phyloP scores from a whole-genome alignment of 2,888 invertebrate species.

The Hanleya hanleyi region DNA sequence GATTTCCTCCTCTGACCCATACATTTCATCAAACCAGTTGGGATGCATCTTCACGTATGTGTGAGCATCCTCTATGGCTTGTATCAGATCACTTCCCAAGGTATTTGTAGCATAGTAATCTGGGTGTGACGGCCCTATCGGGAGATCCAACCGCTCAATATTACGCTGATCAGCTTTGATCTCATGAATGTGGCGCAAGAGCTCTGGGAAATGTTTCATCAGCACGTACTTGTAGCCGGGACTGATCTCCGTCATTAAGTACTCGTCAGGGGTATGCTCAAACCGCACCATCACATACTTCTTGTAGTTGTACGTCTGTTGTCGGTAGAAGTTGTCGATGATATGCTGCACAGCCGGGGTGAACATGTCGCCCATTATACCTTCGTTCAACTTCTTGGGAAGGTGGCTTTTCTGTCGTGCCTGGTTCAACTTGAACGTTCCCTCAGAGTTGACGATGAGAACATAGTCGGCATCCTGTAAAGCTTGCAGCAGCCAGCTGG shows the following conservation, averaged over 20 bases:
- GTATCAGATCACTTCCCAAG: not conserved
- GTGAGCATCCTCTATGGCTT: not conserved
- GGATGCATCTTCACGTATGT: not conserved
- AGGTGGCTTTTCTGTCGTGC: not conserved
- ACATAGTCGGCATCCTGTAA: slow-evolving; percentile 33
- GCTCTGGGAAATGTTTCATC: slow-evolving; percentile 40
- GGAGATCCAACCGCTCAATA: not conserved
- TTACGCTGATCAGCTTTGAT: slow-evolving; percentile 9
- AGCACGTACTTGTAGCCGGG: slow-evolving; percentile 39
- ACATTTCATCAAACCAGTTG: not conserved
- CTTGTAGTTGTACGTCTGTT: slow-evolving; percentile 36
- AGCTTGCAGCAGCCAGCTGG: slow-evolving; percentile 38
- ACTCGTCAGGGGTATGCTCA: slow-evolving; percentile 34
- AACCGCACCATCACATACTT: slow-evolving; percentile 37
- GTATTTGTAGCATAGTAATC: not conserved
- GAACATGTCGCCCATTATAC: not conserved
- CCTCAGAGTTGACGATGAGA: slow-evolving; percentile 37
- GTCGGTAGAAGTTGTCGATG: slow-evolving; percentile 31
- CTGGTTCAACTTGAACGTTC: slow-evolving; percentile 24
- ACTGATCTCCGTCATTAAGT: slow-evolving; percentile 34
- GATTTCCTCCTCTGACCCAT: not conserved
- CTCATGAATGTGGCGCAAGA: slow-evolving; percentile 37
- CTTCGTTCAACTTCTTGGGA: not conserved
- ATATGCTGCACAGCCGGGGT: slow-evolving; percentile 34
- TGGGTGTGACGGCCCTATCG: not conserved